Evolutionary conservation across 2,888 invertebrate species (phyloP).

Genomic region (Lithophane semibrunnea): DNA sequence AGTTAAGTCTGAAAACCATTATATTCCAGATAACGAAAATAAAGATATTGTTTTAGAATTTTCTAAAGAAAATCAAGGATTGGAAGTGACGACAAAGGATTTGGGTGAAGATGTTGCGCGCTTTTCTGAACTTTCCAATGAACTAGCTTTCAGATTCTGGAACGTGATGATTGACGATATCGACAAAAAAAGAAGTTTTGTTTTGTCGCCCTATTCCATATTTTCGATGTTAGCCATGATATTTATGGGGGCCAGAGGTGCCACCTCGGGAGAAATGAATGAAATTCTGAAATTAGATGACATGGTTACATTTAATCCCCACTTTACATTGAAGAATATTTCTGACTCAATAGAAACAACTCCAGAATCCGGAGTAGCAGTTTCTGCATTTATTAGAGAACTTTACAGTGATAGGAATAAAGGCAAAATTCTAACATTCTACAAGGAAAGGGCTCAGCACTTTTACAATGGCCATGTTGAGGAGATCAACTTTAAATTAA

Average conservation of each 20-base stretch:
- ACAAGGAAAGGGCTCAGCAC: conserved; percentile 96
- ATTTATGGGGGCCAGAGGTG: conserved; percentile 96
- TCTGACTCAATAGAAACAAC: conserved; percentile 94
- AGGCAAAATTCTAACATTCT: conserved; percentile 95
- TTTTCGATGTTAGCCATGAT: conserved; percentile 97
- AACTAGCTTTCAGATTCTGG: conserved; percentile 96
- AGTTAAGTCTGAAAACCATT: conserved; percentile 77
- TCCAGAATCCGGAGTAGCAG: conserved; percentile 93
- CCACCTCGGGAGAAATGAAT: conserved; percentile 97
- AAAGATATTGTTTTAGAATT: conserved; percentile 85
- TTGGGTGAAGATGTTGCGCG: conserved; percentile 94
- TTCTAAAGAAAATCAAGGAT: conserved; percentile 91
- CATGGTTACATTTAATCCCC: conserved; percentile 97
- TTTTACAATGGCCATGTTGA: conserved; percentile 97
- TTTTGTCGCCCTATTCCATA: conserved; percentile 95
- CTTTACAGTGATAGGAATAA: conserved; percentile 95
- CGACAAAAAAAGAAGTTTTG: conserved; percentile 94
- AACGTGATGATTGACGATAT: conserved; percentile 92
- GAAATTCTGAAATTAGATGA: conserved; percentile 96
- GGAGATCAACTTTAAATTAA: conserved; percentile 95
- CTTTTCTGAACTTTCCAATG: conserved; percentile 95
- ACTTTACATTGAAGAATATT: conserved; percentile 95
- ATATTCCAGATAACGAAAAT: conserved; percentile 73
- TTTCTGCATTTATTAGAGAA: conserved; percentile 95
- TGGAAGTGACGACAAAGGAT: conserved; percentile 94